These are phyloP conservation scores for Zaprionus davidi DNA, from an alignment of 1,140 invertebrate genomes.

Conservation along the genomic window DNA sequence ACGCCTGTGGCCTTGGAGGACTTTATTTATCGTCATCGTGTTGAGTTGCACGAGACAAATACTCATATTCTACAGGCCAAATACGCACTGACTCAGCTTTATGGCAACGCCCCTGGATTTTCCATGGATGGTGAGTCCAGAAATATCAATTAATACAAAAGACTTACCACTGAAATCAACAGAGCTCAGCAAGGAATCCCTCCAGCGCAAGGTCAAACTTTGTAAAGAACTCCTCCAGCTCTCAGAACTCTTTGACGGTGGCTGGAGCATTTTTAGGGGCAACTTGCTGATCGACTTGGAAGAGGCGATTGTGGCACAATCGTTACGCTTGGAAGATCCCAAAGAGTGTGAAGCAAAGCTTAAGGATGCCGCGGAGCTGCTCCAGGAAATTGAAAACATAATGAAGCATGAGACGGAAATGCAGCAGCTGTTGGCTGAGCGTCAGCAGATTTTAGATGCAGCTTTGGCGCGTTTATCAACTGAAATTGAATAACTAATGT, in stretches of 20 bases:
- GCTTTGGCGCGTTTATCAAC: conserved; percentile 49
- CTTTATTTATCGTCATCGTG: conserved; percentile 87
- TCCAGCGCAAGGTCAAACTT: conserved; percentile 87
- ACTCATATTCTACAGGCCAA: conserved; percentile 88
- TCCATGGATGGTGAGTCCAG: conserved; percentile 85
- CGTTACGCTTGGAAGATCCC: conserved; percentile 76
- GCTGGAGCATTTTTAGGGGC: conserved; percentile 87
- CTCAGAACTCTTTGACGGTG: conserved; percentile 87
- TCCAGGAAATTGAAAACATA: conserved; percentile 57
- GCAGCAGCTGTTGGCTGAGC: conserved; percentile 52
- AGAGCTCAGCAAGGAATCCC: conserved; percentile 86
- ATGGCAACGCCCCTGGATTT: conserved; percentile 87
- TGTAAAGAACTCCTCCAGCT: conserved; percentile 88
- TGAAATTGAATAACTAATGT: background rate
- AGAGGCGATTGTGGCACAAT: conserved; percentile 86
- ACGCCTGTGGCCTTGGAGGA: conserved; percentile 86
- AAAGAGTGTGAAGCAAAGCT: conserved; percentile 51
- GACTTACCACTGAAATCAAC: background rate
- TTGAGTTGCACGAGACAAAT: conserved; percentile 87
- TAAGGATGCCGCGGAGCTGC: conserved; percentile 39
- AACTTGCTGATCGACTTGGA: conserved; percentile 88
- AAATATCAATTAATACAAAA: background rate
- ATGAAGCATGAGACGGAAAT: conserved; percentile 67
- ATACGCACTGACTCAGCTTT: conserved; percentile 88
- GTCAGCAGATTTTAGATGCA: conserved; percentile 36